phyloP scores from a whole-genome alignment of 2,113 vertebrate species.

The Antigone vipio region DNA sequence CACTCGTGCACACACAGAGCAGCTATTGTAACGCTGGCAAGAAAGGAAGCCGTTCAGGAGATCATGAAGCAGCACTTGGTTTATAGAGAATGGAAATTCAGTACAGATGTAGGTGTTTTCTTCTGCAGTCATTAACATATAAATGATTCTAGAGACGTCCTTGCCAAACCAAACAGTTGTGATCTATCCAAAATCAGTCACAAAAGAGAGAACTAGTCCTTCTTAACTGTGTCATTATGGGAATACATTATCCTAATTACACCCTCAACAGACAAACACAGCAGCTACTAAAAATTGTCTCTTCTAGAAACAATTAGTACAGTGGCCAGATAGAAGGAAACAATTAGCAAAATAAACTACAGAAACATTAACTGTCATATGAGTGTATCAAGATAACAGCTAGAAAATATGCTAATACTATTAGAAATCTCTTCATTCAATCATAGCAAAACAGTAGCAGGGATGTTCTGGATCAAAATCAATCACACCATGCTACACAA shows the following conservation, averaged over 20 bases:
- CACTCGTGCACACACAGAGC: background rate
- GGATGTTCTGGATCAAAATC: background rate
- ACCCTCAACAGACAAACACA: background rate
- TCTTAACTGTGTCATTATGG: background rate
- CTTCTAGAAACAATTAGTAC: background rate
- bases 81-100: slow-evolving; percentile 9
- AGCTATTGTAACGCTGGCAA: background rate
- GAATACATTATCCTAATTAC: slow-evolving; percentile 24
- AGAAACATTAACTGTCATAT: background rate
- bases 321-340: slow-evolving; percentile 9
- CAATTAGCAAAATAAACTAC: background rate
- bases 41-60: background rate
- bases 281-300: background rate
- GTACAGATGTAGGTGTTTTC: background rate
- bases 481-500: background rate
- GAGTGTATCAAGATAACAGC: background rate
- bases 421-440: background rate
- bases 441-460: background rate
- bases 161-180: slow-evolving; percentile 21
- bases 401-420: background rate
- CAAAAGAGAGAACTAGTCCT: background rate
- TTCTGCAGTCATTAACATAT: background rate
- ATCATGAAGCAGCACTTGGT: background rate
- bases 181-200: slow-evolving; percentile 6
- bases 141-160: background rate